A percentile compares a stretch with the other conserved stretches of the same genome.
phyloP scores from a whole-genome alignment of 2,888 invertebrate species.

The Agrotis exclamationis region DNA sequence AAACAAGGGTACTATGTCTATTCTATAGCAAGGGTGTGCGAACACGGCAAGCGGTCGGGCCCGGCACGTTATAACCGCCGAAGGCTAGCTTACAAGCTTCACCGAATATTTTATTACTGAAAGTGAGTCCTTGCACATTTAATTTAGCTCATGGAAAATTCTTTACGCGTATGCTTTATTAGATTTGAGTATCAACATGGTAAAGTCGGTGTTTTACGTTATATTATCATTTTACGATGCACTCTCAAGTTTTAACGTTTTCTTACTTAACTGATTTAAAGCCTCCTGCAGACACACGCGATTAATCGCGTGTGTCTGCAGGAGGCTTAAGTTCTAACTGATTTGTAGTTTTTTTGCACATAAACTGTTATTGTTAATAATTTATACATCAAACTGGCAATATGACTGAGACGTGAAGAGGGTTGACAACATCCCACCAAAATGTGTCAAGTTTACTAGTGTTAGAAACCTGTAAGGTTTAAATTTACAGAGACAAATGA shows the following conservation, averaged over 20 bases:
- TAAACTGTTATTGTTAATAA: too few relatives aligned
- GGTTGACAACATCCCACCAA: too few relatives aligned
- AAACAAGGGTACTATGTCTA: conserved; percentile 30
- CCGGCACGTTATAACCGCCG: conserved; percentile 76
- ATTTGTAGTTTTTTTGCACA: too few relatives aligned
- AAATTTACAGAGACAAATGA: too few relatives aligned
- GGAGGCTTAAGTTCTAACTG: too few relatives aligned
- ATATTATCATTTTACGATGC: not conserved
- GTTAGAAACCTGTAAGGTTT: too few relatives aligned
- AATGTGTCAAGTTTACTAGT: too few relatives aligned
- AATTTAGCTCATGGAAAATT: conserved; percentile 30
- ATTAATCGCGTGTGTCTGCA: too few relatives aligned
- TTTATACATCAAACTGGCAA: too few relatives aligned
- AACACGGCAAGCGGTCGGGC: conserved; percentile 76
- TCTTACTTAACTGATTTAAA: not conserved
- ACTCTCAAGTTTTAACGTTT: not conserved
- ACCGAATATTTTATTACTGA: conserved; percentile 68
- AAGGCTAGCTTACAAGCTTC: conserved; percentile 77
- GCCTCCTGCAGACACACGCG: too few relatives aligned
- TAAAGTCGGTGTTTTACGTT: not conserved
- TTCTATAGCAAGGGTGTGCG: conserved; percentile 65
- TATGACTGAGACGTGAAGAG: too few relatives aligned
- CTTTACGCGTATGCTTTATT: conserved; percentile 28
- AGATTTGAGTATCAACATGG: conserved; percentile 8
- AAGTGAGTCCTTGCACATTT: conserved; percentile 43